Conservation (phyloP, 1,140 invertebrate species). For the Achroia grisella region DNA sequence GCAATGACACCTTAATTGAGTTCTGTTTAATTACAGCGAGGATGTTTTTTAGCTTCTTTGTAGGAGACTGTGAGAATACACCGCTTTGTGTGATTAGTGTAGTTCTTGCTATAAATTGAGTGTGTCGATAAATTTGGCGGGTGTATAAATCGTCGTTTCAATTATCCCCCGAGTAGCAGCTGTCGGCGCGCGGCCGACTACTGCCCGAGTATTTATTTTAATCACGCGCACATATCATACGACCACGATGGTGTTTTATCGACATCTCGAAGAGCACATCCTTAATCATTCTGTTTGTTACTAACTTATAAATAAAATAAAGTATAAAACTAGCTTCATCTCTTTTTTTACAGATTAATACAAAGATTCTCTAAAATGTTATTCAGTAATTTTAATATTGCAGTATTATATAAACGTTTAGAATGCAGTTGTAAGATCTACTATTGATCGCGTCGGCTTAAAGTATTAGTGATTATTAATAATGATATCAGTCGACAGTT, state of each 20-base stretch:
- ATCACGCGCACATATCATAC: slow-evolving; percentile 54
- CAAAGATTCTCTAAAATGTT: no score
- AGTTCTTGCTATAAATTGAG: slow-evolving; percentile 43
- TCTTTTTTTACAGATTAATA: no score
- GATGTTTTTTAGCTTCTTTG: not conserved
- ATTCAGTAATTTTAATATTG: no score
- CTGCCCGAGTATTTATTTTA: slow-evolving; percentile 64
- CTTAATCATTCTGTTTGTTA: slow-evolving; percentile 31
- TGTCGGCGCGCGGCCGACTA: slow-evolving; percentile 40
- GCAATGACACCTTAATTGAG: slow-evolving; percentile 19
- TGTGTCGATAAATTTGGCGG: slow-evolving; percentile 65
- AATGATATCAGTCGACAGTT: no score
- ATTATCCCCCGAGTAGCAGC: slow-evolving; percentile 62
- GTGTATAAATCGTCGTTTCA: slow-evolving; percentile 68
- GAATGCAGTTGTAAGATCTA: no score
- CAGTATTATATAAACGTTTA: no score
- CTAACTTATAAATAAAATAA: not conserved
- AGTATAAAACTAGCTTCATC: no score
- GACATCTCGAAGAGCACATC: slow-evolving; percentile 44
- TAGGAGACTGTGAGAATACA: not conserved
- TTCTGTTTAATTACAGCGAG: not conserved
- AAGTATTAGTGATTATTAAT: no score
- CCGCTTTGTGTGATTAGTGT: not conserved
- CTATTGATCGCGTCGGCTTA: no score
- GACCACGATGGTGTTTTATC: slow-evolving; percentile 36